A percentile compares a stretch with the other conserved stretches of the same genome.
Evolutionary conservation across 2,113 vertebrate genomes (phyloP).

Genomic region (Manacus vitellinus): DNA sequence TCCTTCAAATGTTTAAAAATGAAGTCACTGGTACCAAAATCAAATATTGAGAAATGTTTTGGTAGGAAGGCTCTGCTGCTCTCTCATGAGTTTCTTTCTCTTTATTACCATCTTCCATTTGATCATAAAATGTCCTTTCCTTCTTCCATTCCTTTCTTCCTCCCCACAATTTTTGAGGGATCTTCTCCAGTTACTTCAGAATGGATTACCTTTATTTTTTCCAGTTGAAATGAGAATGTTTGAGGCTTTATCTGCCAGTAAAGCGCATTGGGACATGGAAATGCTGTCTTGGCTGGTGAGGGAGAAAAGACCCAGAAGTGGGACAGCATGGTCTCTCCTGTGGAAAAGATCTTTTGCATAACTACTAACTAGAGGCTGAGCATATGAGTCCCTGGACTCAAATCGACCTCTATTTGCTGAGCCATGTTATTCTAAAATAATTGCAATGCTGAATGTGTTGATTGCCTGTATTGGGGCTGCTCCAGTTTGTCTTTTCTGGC

Average conservation of each 20-base stretch:
- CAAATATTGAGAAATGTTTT: neutral
- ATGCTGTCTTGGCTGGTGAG: neutral
- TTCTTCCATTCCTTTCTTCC: neutral
- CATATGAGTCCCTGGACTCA: neutral
- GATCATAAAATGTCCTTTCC: neutral
- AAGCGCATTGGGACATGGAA: neutral
- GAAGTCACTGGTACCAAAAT: neutral
- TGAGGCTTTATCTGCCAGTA: neutral
- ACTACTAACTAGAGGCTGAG: neutral
- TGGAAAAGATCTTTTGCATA: neutral
- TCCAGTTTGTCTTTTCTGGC: neutral
- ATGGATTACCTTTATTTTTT: neutral
- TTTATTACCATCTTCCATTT: neutral
- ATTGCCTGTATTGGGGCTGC: neutral
- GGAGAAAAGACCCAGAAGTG: neutral
- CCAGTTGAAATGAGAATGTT: neutral
- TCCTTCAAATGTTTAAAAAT: neutral
- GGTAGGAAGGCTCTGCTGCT: neutral
- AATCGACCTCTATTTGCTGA: neutral
- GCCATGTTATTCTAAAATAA: constrained; percentile 19
- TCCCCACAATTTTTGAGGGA: neutral
- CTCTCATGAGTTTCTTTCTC: neutral
- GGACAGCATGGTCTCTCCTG: neutral
- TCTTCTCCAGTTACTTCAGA: neutral
- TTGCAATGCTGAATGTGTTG: neutral